These are phyloP conservation scores for Galemys pyrenaicus DNA, from an alignment of 2,113 vertebrate species.

Conservation along the genomic window DNA sequence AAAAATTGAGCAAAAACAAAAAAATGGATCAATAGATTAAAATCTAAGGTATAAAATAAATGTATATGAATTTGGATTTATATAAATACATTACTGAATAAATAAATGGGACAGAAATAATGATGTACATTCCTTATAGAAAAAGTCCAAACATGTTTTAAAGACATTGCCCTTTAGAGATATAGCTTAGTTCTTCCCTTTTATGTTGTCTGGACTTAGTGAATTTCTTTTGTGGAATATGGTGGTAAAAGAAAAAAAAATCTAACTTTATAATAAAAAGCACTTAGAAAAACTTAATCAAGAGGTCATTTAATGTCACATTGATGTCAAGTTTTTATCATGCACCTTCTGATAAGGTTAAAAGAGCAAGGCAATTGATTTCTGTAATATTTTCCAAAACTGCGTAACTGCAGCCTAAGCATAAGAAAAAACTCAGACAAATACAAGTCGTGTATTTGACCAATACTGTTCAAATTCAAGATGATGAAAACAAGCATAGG, in stretches of 20 bases:
- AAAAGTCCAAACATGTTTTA: not conserved
- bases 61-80: not conserved
- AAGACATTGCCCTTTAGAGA: not conserved
- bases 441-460: not conserved
- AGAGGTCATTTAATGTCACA: not conserved
- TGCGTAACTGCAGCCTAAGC: not conserved
- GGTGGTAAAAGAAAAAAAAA: no score
- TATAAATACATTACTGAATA: not conserved
- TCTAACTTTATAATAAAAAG: not conserved
- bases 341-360: not conserved
- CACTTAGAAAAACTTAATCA: not conserved
- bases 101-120: not conserved
- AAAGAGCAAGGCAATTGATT: not conserved
- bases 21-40: not conserved
- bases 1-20: not conserved
- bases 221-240: not conserved
- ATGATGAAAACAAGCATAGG: not conserved
- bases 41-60: not conserved
- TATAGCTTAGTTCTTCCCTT: not conserved
- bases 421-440: not conserved
- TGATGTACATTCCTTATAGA: not conserved
- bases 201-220: not conserved
- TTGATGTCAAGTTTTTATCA: not conserved
- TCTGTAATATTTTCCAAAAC: not conserved
- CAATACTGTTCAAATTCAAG: not conserved